Conservation (phyloP, 2,797 vertebrate genomes). For the Diceros bicornis region DNA sequence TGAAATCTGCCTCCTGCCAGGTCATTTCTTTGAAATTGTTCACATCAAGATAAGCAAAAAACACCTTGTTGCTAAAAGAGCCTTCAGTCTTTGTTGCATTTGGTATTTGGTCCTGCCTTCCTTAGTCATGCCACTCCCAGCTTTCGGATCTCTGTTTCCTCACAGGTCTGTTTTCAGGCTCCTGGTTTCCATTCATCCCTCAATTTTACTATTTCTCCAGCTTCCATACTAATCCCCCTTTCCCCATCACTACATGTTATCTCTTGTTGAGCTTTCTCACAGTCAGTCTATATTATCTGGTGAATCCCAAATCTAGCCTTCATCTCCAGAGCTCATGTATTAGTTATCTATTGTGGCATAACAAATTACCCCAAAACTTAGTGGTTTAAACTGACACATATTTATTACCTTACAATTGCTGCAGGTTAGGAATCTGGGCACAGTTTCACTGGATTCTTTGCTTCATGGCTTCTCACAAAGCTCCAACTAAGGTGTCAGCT, state of each 20-base stretch:
- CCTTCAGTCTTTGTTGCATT: neutral
- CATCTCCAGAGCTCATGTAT: neutral
- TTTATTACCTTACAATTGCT: neutral
- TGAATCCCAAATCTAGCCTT: neutral
- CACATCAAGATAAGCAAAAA: conserved; percentile 36
- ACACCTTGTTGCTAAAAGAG: neutral
- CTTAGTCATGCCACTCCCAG: neutral
- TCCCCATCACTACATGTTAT: neutral
- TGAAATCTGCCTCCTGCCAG: neutral
- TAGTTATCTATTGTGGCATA: neutral
- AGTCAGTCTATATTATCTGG: neutral
- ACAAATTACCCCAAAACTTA: neutral
- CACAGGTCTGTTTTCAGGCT: neutral
- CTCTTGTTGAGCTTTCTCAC: neutral
- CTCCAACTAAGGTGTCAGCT: neutral
- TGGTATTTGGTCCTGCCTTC: neutral
- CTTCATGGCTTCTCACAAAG: neutral
- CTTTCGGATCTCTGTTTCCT: neutral
- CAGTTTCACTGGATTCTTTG: neutral
- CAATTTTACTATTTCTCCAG: neutral
- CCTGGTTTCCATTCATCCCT: neutral
- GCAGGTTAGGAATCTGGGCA: neutral
- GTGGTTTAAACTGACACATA: neutral
- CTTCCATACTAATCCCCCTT: neutral
- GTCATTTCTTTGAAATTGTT: conserved; percentile 62